Percentiles rank a stretch among this genome's conserved stretches.
Conservation (phyloP, 2,113 vertebrate genomes). For the Phrynocephalus versicolor region DNA sequence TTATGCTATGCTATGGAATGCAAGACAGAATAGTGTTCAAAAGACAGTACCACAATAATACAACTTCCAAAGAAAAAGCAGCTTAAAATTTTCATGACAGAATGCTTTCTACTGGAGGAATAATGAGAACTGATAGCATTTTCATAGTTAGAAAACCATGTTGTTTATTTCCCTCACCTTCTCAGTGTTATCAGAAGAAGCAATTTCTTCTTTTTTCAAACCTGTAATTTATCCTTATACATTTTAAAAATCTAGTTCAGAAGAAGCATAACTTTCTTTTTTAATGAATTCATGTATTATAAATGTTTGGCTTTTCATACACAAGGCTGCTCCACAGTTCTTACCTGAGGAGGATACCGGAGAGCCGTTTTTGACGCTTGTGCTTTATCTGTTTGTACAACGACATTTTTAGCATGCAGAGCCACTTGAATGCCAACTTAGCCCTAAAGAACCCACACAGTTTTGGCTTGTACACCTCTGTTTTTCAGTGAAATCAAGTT, state of each 20-base stretch:
- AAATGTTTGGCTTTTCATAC: slow-evolving; percentile 32
- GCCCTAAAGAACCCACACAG: not conserved
- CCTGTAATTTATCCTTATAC: slow-evolving; percentile 37
- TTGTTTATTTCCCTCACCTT: slow-evolving; percentile 52
- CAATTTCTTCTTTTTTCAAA: slow-evolving; percentile 32
- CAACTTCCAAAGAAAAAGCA: slow-evolving; percentile 43
- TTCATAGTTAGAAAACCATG: slow-evolving; percentile 45
- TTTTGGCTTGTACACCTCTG: not conserved
- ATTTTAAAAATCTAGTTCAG: slow-evolving; percentile 33
- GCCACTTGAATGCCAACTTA: not conserved
- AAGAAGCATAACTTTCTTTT: slow-evolving; percentile 9
- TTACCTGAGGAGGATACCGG: not conserved
- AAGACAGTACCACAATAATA: slow-evolving; percentile 47
- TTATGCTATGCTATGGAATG: not conserved
- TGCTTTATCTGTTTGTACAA: rapidly evolving
- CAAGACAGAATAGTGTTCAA: slow-evolving; percentile 16
- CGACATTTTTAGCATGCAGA: not conserved
- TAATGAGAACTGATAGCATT: slow-evolving; percentile 51
- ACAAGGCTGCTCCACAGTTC: not conserved
- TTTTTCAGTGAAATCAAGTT: not conserved
- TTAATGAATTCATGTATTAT: slow-evolving; percentile 34
- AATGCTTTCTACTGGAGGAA: slow-evolving; percentile 44
- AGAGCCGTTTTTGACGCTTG: not conserved
- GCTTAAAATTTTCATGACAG: slow-evolving; percentile 56
- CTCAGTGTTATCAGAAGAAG: slow-evolving; percentile 27